Evolutionary conservation across 2,888 invertebrate species (phyloP).

Genomic region (Baccha elongata): DNA sequence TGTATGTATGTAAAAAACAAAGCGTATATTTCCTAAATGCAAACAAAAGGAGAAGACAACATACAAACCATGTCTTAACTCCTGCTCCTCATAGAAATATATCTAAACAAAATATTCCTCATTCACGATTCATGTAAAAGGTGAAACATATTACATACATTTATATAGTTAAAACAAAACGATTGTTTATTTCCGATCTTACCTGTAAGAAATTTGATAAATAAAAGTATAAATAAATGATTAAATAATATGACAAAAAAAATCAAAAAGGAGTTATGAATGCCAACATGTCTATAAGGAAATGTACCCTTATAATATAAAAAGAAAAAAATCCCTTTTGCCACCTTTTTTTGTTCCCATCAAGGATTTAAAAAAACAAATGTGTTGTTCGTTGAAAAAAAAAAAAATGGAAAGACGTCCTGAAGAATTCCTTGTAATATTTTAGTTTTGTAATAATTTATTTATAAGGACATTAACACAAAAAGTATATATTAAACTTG

Average conservation of each 20-base stretch:
- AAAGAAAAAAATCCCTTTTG: slow-evolving; percentile 48
- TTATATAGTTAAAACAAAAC: slow-evolving; percentile 53
- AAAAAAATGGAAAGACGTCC: slow-evolving; percentile 45
- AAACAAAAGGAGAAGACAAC: slow-evolving; percentile 48
- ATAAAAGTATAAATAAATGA: slow-evolving; percentile 54
- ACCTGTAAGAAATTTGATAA: slow-evolving; percentile 58
- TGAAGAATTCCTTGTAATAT: slow-evolving; percentile 69
- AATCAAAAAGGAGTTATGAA: slow-evolving; percentile 58
- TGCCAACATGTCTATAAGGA: slow-evolving; percentile 40
- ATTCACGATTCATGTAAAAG: slow-evolving; percentile 43
- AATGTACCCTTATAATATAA: slow-evolving; percentile 53
- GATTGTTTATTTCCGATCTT: slow-evolving; percentile 64
- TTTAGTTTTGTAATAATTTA: slow-evolving; percentile 72
- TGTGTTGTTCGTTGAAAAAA: slow-evolving; percentile 49
- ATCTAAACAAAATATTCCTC: slow-evolving; percentile 43
- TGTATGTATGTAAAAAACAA: slow-evolving; percentile 51
- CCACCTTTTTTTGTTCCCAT: slow-evolving; percentile 47
- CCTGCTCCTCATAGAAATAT: slow-evolving; percentile 52
- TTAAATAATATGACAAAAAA: slow-evolving; percentile 39
- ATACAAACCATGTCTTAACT: neutral
- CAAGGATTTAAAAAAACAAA: slow-evolving; percentile 38
- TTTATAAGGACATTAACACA: slow-evolving; percentile 65
- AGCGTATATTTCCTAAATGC: slow-evolving; percentile 67
- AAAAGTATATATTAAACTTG: slow-evolving; percentile 39
- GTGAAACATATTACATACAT: slow-evolving; percentile 59